Evolutionary conservation across 2,888 invertebrate species (phyloP), one percentile per base, ranked within the genome.

Genomic region (Embidobia sp.): DNA sequence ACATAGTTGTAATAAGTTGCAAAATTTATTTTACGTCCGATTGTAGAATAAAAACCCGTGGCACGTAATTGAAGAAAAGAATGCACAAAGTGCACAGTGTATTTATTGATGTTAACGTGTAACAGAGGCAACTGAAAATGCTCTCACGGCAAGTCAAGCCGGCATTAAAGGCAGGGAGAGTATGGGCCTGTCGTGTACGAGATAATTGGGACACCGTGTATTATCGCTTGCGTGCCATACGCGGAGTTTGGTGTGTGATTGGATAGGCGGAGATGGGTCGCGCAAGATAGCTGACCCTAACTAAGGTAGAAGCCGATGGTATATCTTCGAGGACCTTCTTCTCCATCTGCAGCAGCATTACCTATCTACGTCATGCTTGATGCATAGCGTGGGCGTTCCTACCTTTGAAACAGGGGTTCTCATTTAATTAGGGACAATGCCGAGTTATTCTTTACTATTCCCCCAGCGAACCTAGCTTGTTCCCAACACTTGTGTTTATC

Each of bases 231-330:
- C 88, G 88, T 88, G 88, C 86, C 84, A 86, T 87, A 86, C 84
- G 84, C 83, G 84, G 84, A 83, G 83, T 83, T 84, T 82, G 78
- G 85, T 85, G 85, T 88, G 88, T 88, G 88, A 89, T 89, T 88
- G 88, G 88, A 88, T 88, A 88, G 88, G 88, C 88, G 88, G 88
- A 88, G 88, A 88, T 89, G 88, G 87, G 88, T 88, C 88, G 88
- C 88, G 85, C 85, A 84, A 88, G 88, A 89, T 89, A 89, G 87
- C 86, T 88, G 88, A 89, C 88, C 88, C 88, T 86, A 86, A 86
- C 87, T 85, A 84, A 86, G 83, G 86, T 86, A 83, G 83, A 81
- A 85, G 82, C 81, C 81, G 82, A 80, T 82, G 85, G 82, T 80
- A 81, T 86, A 87, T 88, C 86, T 87, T 81, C 80, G 85, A 86